Conservation (phyloP, 2,113 vertebrate species). For the Rutilus rutilus region DNA sequence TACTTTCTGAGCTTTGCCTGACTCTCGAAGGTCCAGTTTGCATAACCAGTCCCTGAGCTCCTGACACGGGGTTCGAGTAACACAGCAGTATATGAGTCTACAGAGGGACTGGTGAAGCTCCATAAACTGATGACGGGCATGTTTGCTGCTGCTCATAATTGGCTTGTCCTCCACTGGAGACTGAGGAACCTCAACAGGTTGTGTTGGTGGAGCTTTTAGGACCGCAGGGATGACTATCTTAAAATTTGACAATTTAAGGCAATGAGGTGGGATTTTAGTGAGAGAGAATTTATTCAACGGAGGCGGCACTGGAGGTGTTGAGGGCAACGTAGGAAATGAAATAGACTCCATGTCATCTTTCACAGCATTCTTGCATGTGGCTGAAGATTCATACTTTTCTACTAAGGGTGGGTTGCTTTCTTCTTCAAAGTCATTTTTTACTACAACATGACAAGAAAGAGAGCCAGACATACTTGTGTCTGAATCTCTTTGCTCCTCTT, state of each 20-base stretch:
- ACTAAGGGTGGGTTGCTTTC: neutral
- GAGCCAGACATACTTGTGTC: neutral
- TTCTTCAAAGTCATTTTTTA: slow-evolving; percentile 40
- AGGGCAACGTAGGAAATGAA: neutral
- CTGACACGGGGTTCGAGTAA: slow-evolving; percentile 68
- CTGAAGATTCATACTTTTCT: neutral
- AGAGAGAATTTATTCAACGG: slow-evolving; percentile 48
- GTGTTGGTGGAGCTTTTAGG: neutral
- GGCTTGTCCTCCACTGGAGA: slow-evolving; percentile 48
- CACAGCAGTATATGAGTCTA: slow-evolving; percentile 72
- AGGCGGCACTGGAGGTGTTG: slow-evolving; percentile 28
- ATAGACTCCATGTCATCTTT: slow-evolving; percentile 35
- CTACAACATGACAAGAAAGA: slow-evolving; percentile 1
- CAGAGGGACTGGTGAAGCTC: slow-evolving; percentile 83
- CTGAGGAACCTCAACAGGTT: slow-evolving; percentile 20
- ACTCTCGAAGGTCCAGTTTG: slow-evolving; percentile 55
- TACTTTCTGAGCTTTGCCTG: slow-evolving; percentile 70
- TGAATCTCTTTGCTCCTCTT: slow-evolving; percentile 43
- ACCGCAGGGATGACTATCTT: slow-evolving; percentile 61
- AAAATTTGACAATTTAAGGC: slow-evolving; percentile 66
- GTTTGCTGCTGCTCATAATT: neutral
- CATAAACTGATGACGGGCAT: slow-evolving; percentile 74
- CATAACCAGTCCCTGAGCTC: slow-evolving; percentile 68
- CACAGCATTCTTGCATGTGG: slow-evolving; percentile 23
- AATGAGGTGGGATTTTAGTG: slow-evolving; percentile 68